Evolutionary conservation across 2,888 invertebrate species (phyloP).

Genomic region (Saturnia pavonia): DNA sequence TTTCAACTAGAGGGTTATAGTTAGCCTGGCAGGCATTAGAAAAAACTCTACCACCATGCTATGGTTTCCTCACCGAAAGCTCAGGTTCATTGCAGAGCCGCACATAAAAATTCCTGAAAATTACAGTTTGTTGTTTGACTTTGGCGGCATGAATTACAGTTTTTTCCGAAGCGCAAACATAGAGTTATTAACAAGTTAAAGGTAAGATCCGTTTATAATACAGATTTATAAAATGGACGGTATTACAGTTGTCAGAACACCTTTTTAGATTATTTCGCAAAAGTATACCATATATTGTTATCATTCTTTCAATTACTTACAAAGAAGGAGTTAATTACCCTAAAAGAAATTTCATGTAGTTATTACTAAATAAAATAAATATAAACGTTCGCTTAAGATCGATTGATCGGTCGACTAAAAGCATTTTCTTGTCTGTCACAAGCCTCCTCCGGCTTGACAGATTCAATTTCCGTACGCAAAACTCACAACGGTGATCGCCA

Average conservation of each 20-base stretch:
- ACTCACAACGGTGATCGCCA: slow-evolving; percentile 38
- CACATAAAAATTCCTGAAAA: too few species aligned
- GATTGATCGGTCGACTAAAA: slow-evolving; percentile 53
- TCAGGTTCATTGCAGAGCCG: too few species aligned
- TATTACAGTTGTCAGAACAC: not conserved
- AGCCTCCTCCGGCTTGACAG: slow-evolving; percentile 49
- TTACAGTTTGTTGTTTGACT: too few species aligned
- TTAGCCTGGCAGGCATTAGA: too few species aligned
- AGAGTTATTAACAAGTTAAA: too few species aligned
- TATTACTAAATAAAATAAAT: slow-evolving; percentile 4
- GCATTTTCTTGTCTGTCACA: slow-evolving; percentile 59
- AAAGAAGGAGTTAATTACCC: not conserved
- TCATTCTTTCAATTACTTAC: not conserved
- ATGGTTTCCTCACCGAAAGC: too few species aligned
- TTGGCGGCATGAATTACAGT: not conserved
- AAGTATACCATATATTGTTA: not conserved
- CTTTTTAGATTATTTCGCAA: not conserved
- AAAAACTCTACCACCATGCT: too few species aligned
- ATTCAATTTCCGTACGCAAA: slow-evolving; percentile 61
- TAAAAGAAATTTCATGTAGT: not conserved
- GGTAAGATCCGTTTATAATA: too few species aligned
- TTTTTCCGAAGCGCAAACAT: too few species aligned
- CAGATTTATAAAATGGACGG: too few species aligned
- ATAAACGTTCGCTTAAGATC: not conserved
- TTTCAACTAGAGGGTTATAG: too few species aligned